A percentile compares a stretch with the other conserved stretches of the same genome.
phyloP scores from a whole-genome alignment of 2,113 vertebrate genomes.

The Ceuthmochares aereus region DNA sequence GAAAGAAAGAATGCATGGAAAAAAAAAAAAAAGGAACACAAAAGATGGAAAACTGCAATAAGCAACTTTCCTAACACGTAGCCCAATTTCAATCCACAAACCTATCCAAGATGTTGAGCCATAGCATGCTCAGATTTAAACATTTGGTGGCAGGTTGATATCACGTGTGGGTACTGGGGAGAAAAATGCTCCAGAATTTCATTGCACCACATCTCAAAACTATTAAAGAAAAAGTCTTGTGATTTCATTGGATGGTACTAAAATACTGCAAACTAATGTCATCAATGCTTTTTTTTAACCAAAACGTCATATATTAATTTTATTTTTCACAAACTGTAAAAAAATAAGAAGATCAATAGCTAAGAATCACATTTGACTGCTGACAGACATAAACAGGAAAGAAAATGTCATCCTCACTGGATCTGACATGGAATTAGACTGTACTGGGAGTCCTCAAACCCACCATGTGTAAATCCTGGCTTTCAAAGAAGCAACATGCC shows the following conservation, averaged over 20 bases:
- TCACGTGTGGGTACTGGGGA: neutral
- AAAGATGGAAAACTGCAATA: neutral
- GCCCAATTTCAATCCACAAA: neutral
- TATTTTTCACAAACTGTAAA: neutral
- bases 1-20: neutral
- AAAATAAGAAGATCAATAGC: neutral
- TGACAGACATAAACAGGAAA: neutral
- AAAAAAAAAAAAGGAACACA: neutral
- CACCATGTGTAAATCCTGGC: neutral
- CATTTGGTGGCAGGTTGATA: neutral
- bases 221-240: neutral
- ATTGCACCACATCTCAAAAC: neutral
- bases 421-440: neutral
- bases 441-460: neutral
- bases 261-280: neutral
- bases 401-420: neutral
- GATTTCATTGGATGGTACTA: neutral
- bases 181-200: neutral
- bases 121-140: neutral
- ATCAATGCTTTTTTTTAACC: accelerated
- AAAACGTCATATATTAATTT: neutral
- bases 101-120: neutral
- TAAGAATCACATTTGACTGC: neutral
- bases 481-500: neutral
- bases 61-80: neutral